Percentiles rank a stretch among this genome's conserved stretches.
These are phyloP conservation scores for Leucophenga maculata DNA, from an alignment of 2,888 invertebrate species.

Conservation along the genomic window DNA sequence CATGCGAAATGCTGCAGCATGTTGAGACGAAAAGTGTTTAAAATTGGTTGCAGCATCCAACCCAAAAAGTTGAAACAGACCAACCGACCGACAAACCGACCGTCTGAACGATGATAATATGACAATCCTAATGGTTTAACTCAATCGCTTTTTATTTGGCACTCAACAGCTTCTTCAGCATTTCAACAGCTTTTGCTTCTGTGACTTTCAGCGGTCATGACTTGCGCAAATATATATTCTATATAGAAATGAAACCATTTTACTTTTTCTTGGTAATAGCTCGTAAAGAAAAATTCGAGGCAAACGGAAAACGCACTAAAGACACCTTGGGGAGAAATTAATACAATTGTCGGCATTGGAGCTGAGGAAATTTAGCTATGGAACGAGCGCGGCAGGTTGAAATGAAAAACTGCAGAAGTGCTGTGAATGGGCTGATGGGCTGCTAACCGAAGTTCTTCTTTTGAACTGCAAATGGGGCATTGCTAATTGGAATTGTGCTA, in stretches of 20 bases:
- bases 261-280: background rate
- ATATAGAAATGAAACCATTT: background rate
- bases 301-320: constrained; percentile 38
- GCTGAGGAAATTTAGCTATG: background rate
- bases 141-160: constrained; percentile 23
- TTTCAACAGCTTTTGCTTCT: background rate
- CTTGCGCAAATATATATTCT: background rate
- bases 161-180: background rate
- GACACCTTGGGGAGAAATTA: constrained; percentile 54
- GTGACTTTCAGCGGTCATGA: background rate
- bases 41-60: background rate
- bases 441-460: background rate
- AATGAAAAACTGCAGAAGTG: too few species aligned
- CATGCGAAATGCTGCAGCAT: background rate
- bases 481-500: background rate
- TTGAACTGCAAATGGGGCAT: background rate
- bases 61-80: background rate
- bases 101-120: constrained; percentile 10
- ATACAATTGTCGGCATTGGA: constrained; percentile 45
- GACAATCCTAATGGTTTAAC: constrained; percentile 24
- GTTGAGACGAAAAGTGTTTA: background rate
- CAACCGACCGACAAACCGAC: background rate
- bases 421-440: too few species aligned
- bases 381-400: too few species aligned
- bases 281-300: constrained; percentile 10